phyloP scores from a whole-genome alignment of 2,797 vertebrate genomes.

The Lateolabrax maculatus region DNA sequence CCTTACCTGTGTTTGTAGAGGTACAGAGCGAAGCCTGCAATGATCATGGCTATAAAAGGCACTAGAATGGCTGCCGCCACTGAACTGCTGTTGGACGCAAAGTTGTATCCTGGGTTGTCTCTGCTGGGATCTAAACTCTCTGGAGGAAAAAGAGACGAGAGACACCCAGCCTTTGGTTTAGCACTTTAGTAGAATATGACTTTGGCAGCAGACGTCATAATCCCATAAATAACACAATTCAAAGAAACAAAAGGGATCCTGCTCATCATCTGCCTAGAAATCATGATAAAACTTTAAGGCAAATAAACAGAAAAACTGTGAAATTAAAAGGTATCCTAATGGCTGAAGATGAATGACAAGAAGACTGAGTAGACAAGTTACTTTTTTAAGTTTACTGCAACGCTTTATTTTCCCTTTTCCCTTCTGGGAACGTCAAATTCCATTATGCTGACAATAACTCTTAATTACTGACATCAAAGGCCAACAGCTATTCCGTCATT shows the following conservation, averaged over 20 bases:
- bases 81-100: constrained; percentile 98
- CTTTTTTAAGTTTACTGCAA: constrained; percentile 44
- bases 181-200: background rate
- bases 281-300: background rate
- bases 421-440: constrained; percentile 61
- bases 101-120: constrained; percentile 92
- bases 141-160: constrained; percentile 51
- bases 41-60: constrained; percentile 99
- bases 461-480: constrained; percentile 80
- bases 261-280: background rate
- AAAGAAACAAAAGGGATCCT: constrained; percentile 3
- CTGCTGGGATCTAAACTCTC: constrained; percentile 87
- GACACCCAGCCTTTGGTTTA: constrained; percentile 11
- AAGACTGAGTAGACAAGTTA: constrained; percentile 46
- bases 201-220: background rate
- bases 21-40: constrained; percentile 98
- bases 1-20: constrained; percentile 99
- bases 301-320: constrained; percentile 25
- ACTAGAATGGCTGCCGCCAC: constrained; percentile 99
- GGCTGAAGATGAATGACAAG: constrained; percentile 24
- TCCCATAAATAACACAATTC: constrained; percentile 1
- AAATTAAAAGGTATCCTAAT: constrained; percentile 3
- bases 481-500: constrained; percentile 73
- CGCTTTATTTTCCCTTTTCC: constrained; percentile 44
- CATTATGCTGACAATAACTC: constrained; percentile 79